phyloP scores from a whole-genome alignment of 2,113 vertebrate species.

The Corydoras maculifer region DNA sequence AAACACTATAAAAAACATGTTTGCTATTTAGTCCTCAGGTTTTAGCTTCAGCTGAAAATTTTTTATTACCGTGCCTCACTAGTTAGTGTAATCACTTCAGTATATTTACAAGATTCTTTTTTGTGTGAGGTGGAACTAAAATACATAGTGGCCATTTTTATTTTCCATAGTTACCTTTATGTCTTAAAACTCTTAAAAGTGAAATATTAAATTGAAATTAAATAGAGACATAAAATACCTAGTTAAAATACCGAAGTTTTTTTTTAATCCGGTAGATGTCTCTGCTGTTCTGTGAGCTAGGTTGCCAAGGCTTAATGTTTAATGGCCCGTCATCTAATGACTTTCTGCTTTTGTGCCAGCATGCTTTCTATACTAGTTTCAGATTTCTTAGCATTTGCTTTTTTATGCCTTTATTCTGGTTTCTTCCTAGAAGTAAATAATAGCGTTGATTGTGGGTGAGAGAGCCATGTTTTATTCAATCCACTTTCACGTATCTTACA shows the following conservation, averaged over 20 bases:
- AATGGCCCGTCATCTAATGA: conserved; percentile 23
- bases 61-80: no score
- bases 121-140: no score
- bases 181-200: no score
- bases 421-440: background rate
- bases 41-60: no score
- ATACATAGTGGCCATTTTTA: no score
- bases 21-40: no score
- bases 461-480: background rate
- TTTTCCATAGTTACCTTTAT: no score
- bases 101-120: no score
- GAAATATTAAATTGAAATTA: no score
- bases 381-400: background rate
- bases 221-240: background rate
- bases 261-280: conserved; percentile 39
- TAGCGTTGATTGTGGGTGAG: background rate
- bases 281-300: conserved; percentile 21
- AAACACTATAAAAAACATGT: no score
- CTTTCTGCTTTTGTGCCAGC: background rate
- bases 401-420: background rate
- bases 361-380: background rate
- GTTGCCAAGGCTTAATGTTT: background rate
- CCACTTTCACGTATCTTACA: background rate
- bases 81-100: no score
- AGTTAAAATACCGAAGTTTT: background rate